phyloP scores from a whole-genome alignment of 2,113 vertebrate species.

The Cyanoramphus novaezelandiae region DNA sequence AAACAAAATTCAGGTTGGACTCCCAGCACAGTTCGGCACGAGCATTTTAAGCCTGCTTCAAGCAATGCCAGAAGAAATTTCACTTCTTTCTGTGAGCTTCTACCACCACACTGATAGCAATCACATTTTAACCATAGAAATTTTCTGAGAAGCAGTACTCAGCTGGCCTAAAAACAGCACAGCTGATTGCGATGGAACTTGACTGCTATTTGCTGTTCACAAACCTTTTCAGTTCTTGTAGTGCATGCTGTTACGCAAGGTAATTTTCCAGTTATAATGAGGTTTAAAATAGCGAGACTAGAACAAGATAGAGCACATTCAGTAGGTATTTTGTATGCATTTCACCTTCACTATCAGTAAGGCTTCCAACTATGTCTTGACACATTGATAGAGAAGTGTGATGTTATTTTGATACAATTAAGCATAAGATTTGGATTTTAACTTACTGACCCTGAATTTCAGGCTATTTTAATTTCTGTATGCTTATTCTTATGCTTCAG shows the following conservation, averaged over 20 bases:
- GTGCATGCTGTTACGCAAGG: conserved; percentile 30
- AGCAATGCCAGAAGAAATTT: background rate
- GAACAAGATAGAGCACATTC: background rate
- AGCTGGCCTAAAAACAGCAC: conserved; percentile 23
- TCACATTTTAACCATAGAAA: conserved; percentile 28
- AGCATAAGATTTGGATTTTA: background rate
- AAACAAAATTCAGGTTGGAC: background rate
- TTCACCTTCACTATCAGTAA: background rate
- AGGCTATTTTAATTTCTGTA: background rate
- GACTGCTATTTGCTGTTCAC: conserved; percentile 31
- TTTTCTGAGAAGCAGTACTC: background rate
- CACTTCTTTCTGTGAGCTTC: background rate
- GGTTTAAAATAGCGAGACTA: conserved; percentile 31
- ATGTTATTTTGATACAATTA: background rate
- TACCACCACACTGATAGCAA: background rate
- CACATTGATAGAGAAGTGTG: background rate
- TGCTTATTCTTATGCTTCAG: background rate
- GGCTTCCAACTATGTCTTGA: background rate
- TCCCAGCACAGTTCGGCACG: background rate
- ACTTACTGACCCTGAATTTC: background rate
- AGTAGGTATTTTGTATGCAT: background rate
- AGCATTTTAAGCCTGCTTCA: background rate
- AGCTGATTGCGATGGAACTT: conserved; percentile 24
- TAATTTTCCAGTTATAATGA: conserved; percentile 40
- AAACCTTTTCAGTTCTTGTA: background rate